Percentiles rank a stretch among this genome's conserved stretches.
phyloP scores from a whole-genome alignment of 2,113 vertebrate genomes.

The Oriolus oriolus region DNA sequence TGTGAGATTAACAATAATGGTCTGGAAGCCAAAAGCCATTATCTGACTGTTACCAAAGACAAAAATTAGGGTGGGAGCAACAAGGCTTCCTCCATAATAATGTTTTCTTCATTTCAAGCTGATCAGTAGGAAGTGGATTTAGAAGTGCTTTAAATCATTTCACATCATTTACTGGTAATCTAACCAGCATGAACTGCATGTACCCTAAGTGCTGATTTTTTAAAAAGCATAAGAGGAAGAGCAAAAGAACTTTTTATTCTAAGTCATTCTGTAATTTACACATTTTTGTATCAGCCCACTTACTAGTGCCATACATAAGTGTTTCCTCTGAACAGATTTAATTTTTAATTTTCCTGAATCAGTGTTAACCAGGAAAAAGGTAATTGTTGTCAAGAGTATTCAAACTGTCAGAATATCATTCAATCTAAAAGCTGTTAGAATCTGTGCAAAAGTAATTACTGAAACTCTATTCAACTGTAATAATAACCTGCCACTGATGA shows the following conservation, averaged over 20 bases:
- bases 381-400: constrained; percentile 83
- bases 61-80: constrained; percentile 25
- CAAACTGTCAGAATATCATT: constrained; percentile 84
- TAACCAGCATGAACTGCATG: constrained; percentile 36
- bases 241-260: constrained; percentile 63
- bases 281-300: constrained; percentile 69
- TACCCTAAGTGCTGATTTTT: constrained; percentile 47
- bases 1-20: not conserved
- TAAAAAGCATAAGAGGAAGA: constrained; percentile 53
- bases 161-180: constrained; percentile 56
- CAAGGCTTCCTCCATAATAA: constrained; percentile 11
- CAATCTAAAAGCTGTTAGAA: constrained; percentile 82
- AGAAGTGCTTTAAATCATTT: constrained; percentile 51
- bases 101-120: constrained; percentile 44
- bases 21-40: constrained; percentile 11
- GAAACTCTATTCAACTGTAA: constrained; percentile 85
- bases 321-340: constrained; percentile 78
- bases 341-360: constrained; percentile 82
- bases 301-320: constrained; percentile 71
- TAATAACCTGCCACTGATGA: constrained; percentile 87
- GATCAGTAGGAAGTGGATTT: constrained; percentile 53
- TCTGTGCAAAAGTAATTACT: constrained; percentile 85
- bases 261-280: constrained; percentile 71
- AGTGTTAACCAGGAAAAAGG: constrained; percentile 81
- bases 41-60: not conserved